phyloP scores from a whole-genome alignment of 2,797 vertebrate genomes.

The Scarus forsteni region DNA sequence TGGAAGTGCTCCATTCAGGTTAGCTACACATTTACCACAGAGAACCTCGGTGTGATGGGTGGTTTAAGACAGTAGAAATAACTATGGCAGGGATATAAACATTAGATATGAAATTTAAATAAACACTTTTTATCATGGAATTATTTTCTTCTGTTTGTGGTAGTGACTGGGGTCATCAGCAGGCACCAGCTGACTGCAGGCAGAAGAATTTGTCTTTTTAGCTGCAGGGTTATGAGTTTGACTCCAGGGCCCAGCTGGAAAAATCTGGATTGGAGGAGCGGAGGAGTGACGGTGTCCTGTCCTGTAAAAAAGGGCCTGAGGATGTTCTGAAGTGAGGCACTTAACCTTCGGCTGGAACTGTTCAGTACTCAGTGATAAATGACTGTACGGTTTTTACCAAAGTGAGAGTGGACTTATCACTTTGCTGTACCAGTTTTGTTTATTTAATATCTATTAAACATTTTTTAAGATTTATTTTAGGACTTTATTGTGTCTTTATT shows the following conservation, averaged over 20 bases:
- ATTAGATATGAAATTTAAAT: neutral
- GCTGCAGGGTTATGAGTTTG: conserved; percentile 19
- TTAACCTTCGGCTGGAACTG: conserved; percentile 9
- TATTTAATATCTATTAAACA: neutral
- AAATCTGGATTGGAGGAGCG: conserved; percentile 16
- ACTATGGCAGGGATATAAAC: neutral
- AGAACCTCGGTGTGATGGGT: neutral
- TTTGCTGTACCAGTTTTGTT: neutral
- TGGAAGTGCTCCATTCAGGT: conserved; percentile 39
- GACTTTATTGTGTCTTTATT: no score
- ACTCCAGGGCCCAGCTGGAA: conserved; percentile 23
- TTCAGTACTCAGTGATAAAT: conserved; percentile 23
- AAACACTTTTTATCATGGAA: neutral
- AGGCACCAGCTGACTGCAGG: conserved; percentile 36
- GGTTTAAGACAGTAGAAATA: neutral
- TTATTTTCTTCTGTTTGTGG: neutral
- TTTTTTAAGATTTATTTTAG: no score
- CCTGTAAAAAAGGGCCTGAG: conserved; percentile 11
- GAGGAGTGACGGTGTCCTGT: conserved; percentile 16
- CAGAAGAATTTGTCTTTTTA: conserved; percentile 26
- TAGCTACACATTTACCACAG: conserved; percentile 56
- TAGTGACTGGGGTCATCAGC: neutral
- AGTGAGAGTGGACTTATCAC: neutral
- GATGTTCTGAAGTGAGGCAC: conserved; percentile 23
- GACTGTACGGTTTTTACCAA: conserved; percentile 6